phyloP scores from a whole-genome alignment of 2,888 invertebrate species.

The Ophion ventricosus region DNA sequence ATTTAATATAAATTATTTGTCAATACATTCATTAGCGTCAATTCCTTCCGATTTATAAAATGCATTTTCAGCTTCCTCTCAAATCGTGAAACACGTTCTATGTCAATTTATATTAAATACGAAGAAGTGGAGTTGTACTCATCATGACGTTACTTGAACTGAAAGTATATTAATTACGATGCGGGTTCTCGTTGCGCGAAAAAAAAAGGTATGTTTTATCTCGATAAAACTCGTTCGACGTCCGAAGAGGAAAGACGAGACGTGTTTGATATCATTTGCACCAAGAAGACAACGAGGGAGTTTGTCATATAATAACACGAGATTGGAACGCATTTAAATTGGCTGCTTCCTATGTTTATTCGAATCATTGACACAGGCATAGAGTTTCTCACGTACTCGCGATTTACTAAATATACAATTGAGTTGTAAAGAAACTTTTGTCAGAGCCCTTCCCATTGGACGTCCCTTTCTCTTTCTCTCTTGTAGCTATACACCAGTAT shows the following conservation, averaged over 20 bases:
- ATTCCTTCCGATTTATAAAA: too few relatives aligned
- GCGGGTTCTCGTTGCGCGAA: too few relatives aligned
- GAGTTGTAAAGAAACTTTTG: conserved; percentile 15
- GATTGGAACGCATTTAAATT: conserved; percentile 35
- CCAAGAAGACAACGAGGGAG: conserved; percentile 8
- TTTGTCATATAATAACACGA: conserved; percentile 13
- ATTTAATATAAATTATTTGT: too few relatives aligned
- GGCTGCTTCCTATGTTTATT: conserved; percentile 46
- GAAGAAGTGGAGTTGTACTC: too few relatives aligned
- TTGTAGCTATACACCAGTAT: conserved; percentile 13
- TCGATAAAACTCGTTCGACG: background rate
- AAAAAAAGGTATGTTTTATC: background rate
- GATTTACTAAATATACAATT: conserved; percentile 33
- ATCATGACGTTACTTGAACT: too few relatives aligned
- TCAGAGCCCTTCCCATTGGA: background rate
- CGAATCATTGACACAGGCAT: conserved; percentile 18
- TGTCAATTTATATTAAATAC: too few relatives aligned
- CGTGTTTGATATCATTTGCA: conserved; percentile 5
- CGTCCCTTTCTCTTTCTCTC: background rate
- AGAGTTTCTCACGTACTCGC: conserved; percentile 26
- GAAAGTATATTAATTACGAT: too few relatives aligned
- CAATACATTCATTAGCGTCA: too few relatives aligned
- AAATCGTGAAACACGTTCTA: too few relatives aligned
- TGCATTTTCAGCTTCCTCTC: too few relatives aligned
- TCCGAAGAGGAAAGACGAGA: background rate